Evolutionary conservation across 1,140 invertebrate species (phyloP), one percentile per base, ranked within the genome.

Genomic region (Aphelinus atriplicis): DNA sequence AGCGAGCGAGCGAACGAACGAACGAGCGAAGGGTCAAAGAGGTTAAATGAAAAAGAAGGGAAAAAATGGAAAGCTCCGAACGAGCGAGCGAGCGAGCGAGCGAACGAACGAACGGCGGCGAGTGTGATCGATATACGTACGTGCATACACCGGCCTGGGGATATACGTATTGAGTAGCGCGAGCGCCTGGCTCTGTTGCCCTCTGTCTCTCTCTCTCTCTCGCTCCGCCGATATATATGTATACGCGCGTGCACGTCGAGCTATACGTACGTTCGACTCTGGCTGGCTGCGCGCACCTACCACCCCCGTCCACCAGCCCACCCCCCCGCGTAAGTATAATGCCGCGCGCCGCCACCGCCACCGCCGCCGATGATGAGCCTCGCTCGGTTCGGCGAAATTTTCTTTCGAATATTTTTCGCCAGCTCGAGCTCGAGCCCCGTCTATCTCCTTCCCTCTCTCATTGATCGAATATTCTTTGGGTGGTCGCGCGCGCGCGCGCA

Each of bases 81-180:
- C 45, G 45, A 45, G 9, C 7, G 61, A 63, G 26, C 71, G 78
- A 46, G 7, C 45, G 45, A 45, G 9, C 7, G 61, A 63, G 26
- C 26, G 26, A 26, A 26, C 26, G 26, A 26, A 26, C 26, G 26
- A 26, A 26, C 26, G 80, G 77, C 78, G 75, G 77, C 78, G 76
- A 78, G 76, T 77, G 73, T 81, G 76, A 81, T 81, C 80, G 80
- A 81, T 70, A 75, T 77, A 72, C 56, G 74, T 47, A 69, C 50
- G 51, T 61, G 65, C 62, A 65, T 68, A 64, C 48, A 55, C 68
- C 45, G 7, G 45, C 47, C 46, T 26, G n/a, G 63, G 46, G 48
- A 74, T 67, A 53, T 26, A 48, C 45, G 4, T 26, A 67, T 4
- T 26, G 26, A 26, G 26, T 26, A 26, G 26, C 26, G 26, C 26